Evolutionary conservation across 2,797 vertebrate species (phyloP).

Genomic region (Rhynchonycteris naso): DNA sequence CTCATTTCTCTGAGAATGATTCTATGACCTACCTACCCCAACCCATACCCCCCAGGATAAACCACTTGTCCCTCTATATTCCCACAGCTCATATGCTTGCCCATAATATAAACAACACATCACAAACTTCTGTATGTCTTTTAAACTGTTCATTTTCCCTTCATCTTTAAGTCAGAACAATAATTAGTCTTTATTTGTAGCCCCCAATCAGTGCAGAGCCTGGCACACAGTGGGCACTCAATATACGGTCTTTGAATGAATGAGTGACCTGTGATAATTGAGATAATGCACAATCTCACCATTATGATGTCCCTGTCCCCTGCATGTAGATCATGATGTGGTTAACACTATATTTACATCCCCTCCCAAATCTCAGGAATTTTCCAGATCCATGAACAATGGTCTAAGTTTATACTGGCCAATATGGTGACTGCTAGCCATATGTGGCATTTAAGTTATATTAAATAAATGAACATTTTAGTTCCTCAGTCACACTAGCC

Average conservation of each 20-base stretch:
- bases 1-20: neutral
- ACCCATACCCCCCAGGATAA: neutral
- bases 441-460: neutral
- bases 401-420: neutral
- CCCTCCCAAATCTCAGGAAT: neutral
- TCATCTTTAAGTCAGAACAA: neutral
- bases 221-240: neutral
- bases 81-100: neutral
- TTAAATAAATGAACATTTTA: slow-evolving; percentile 37
- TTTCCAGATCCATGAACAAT: slow-evolving; percentile 27
- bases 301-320: neutral
- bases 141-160: neutral
- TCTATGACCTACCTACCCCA: neutral
- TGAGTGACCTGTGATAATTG: neutral
- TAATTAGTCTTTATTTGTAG: neutral
- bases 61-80: neutral
- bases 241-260: neutral
- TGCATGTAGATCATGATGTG: neutral
- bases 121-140: neutral
- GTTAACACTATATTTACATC: neutral
- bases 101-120: neutral
- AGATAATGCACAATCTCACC: neutral
- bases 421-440: neutral
- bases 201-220: neutral
- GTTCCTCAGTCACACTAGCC: neutral